Conservation (phyloP, 2,888 invertebrate species). For the Orthonychiurus folsomi region DNA sequence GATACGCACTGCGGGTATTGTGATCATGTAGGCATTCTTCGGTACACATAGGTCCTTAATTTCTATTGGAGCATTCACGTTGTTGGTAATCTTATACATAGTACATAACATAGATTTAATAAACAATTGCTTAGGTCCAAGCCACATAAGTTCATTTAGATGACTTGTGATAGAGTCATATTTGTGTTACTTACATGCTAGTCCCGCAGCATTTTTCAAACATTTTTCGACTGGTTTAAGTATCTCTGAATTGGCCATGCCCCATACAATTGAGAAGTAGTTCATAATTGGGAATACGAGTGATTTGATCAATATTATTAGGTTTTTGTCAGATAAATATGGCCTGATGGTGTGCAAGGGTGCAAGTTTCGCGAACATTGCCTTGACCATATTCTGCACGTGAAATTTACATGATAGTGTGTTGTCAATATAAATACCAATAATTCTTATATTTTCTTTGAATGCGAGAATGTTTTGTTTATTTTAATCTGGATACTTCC, state of each 20-base stretch:
- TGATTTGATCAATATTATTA: neutral
- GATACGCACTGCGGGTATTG: neutral
- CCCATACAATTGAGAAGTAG: constrained; percentile 3
- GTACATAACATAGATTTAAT: neutral
- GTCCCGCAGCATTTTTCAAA: neutral
- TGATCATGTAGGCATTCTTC: neutral
- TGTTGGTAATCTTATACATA: neutral
- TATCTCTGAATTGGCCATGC: neutral
- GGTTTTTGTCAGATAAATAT: neutral
- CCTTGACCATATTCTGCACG: neutral
- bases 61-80: neutral
- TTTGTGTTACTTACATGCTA: neutral
- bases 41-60: neutral
- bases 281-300: neutral
- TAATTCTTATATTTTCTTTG: neutral
- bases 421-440: constrained; percentile 2
- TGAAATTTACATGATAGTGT: constrained; percentile 1
- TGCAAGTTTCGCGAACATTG: neutral
- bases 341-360: neutral
- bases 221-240: neutral
- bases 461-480: neutral
- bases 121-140: constrained; percentile 3
- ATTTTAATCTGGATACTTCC: neutral
- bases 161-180: neutral
- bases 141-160: neutral